Percentiles rank a stretch among this genome's conserved stretches.
Conservation (phyloP, 2,113 vertebrate species). For the Malurus melanocephalus region DNA sequence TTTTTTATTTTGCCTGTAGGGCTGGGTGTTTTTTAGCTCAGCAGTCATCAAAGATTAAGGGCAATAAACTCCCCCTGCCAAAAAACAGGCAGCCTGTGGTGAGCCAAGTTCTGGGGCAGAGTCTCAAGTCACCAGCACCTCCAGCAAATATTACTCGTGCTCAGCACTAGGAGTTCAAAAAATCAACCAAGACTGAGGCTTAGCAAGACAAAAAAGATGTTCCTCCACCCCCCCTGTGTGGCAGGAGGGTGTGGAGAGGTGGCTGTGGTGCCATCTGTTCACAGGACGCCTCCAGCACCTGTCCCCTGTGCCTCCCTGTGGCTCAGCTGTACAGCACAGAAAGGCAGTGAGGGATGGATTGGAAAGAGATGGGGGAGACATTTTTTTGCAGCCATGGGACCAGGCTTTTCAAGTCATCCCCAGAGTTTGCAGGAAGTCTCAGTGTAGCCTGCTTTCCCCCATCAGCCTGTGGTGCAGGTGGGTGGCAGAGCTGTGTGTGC, state of each 20-base stretch:
- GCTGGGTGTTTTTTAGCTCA: neutral
- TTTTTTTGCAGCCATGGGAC: neutral
- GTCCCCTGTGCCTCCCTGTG: rapidly evolving
- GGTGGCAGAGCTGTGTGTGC: neutral
- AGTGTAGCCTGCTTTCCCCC: neutral
- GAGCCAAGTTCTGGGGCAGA: neutral
- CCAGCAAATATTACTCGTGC: neutral
- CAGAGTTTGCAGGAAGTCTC: neutral
- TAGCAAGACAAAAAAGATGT: neutral
- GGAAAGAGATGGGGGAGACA: neutral
- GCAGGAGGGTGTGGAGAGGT: neutral
- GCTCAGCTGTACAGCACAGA: neutral
- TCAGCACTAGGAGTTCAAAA: neutral
- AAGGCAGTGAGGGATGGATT: neutral
- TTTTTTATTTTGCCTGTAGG: neutral
- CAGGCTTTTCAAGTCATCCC: neutral
- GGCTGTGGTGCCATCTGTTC: neutral
- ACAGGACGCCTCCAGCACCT: rapidly evolving
- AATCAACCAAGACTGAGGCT: neutral
- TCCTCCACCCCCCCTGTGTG: rapidly evolving
- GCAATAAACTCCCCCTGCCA: neutral
- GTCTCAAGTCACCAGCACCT: neutral
- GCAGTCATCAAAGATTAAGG: neutral
- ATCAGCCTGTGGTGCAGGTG: neutral
- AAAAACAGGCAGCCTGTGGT: neutral